Conservation (phyloP, 2,113 vertebrate genomes). For the Cyrtonyx montezumae region DNA sequence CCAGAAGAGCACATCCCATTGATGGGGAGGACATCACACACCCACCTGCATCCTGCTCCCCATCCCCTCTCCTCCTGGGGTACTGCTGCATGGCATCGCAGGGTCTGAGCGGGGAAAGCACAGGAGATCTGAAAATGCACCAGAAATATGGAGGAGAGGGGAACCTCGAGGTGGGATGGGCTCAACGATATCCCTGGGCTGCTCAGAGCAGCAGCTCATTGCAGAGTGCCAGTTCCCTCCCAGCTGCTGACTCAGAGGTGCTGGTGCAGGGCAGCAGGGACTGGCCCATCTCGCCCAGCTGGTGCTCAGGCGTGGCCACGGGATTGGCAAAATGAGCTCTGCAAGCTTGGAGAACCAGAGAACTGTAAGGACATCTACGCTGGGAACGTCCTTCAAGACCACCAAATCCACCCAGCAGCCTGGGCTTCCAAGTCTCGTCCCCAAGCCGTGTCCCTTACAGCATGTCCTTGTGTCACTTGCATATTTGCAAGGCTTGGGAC, state of each 20-base stretch:
- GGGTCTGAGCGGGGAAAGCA: background rate
- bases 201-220: background rate
- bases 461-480: background rate
- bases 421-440: background rate
- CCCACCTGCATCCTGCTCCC: background rate
- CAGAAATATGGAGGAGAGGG: rapidly evolving
- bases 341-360: background rate
- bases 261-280: background rate
- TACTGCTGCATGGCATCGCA: background rate
- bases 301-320: background rate
- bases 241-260: background rate
- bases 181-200: background rate
- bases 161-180: rapidly evolving
- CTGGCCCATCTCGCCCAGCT: constrained; percentile 10
- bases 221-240: rapidly evolving
- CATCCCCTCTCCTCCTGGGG: background rate
- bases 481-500: background rate
- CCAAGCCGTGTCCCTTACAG: background rate
- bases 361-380: background rate
- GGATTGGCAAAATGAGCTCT: background rate
- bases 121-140: background rate
- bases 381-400: background rate
- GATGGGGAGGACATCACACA: background rate
- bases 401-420: background rate
- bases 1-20: rapidly evolving